Evolutionary conservation across 2,797 vertebrate genomes (phyloP), one percentile per base, ranked within the genome.

Genomic region (Pangasius mekongensis): DNA sequence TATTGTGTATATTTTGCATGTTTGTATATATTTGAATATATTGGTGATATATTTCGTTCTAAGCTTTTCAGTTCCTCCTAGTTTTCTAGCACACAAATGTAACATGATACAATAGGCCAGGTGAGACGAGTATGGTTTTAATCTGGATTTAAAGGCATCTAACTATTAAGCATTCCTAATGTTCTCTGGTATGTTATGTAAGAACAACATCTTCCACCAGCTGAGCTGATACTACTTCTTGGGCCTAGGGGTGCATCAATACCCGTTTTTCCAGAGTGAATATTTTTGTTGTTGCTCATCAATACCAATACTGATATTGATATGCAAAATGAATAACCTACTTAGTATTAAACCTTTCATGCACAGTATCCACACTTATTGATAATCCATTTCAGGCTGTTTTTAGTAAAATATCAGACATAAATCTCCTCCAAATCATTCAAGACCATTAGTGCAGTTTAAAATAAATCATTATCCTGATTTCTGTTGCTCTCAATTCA

Each of bases 1-100:
- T 60, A 64, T 83, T 83, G 43, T n/a, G 14, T 60, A 43, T 60
- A 64, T 83, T 83, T 62, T n/a, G 14, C 22, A 82, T 82, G 18
- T 43, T 78, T 39, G 0, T 33, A 30, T 33, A 33, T 30, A 52
- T 78, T 39, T 82, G 27, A 33, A 22, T 56, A 33, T 56, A 22
- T 58, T 54, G 16, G 7, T 20, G 27, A 78, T 49, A 27, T n/a
- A 76, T 47, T 76, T n/a, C 39, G 2, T n/a, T 74, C 22, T 27
- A 22, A 24, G 39, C 39, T 74, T 74, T 43, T 13, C 24, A 76
- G 24, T 76, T 73, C 39, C 20, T 43, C 24, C 10, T 74, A 13
- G 20, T 39, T 22, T 24, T 43, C 36, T 5, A 67, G 64, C 64
- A 67, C n/a, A 30, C 16, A 33, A 7, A 69, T 69, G 67, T 67